These are phyloP conservation scores for Setipinna tenuifilis DNA, from an alignment of 2,797 vertebrate species.

Conservation along the genomic window DNA sequence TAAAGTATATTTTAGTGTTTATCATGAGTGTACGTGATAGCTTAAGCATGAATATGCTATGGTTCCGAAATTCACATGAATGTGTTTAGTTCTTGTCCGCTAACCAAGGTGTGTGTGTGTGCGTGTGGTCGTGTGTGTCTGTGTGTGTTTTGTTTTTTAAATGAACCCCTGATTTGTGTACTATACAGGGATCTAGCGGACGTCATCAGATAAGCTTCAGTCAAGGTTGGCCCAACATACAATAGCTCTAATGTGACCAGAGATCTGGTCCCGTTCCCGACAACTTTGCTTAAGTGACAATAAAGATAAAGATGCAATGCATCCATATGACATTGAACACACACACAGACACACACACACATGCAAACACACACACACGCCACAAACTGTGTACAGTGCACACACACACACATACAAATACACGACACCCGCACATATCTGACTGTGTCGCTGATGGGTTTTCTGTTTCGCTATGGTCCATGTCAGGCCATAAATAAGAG, in stretches of 20 bases:
- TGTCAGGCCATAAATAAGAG: conserved; percentile 21
- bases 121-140: too few relatives aligned
- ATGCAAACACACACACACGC: background rate
- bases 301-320: background rate
- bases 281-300: background rate
- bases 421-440: conserved; percentile 17
- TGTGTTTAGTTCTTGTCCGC: background rate
- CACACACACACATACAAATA: conserved; percentile 2
- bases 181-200: background rate
- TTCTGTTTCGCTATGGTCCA: conserved; percentile 21
- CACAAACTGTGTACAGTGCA: too few relatives aligned
- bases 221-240: conserved; percentile 13
- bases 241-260: conserved; percentile 9
- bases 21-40: too few relatives aligned
- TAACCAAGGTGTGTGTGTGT: background rate
- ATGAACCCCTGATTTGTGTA: background rate
- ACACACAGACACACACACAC: background rate
- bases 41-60: background rate
- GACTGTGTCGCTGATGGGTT: conserved; percentile 8
- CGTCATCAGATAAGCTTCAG: conserved; percentile 10
- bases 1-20: too few relatives aligned
- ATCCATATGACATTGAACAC: conserved; percentile 7
- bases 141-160: background rate
- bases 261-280: background rate
- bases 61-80: background rate